Base-by-base conservation (phyloP, 2,797 vertebrate species). In the Myotis myotis region DNA sequence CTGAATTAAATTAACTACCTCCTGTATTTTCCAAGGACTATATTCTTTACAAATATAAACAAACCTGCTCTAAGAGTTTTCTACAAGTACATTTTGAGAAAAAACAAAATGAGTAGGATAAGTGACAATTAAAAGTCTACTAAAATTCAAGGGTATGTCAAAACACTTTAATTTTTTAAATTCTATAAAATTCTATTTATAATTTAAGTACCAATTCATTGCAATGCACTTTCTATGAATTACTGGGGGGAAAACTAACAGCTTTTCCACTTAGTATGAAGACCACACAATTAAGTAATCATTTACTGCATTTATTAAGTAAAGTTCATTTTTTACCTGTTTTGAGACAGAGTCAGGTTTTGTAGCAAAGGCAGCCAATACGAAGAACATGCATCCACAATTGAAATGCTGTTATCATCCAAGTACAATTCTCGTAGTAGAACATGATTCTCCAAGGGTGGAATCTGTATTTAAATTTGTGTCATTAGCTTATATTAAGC, bases 331-430 rank as follows among this genome's bases (percentile, higher is more conserved):
- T 49, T 96, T 97, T 98, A 99, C 99, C 99, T 99, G 98, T 99
- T 99, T 79, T 99, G 98, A 80, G 99, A 98, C 53, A 98, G 53
- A 41, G 98, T 98, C 89, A 99, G 97, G 70, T 97, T 97, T 55
- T 98, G 98, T 89, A 99, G 89, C 78, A 99, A 98, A 85, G 99
- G 99, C 57, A 99, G 98, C 99, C 99, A 99, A 98, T 97, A 99
- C 3, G 87, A 97, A 64, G 98, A 87, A 97, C 99, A 96, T 64
- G 82, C 96, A 93, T 97, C 97, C 95, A 99, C 1, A 91, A 98
- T 94, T 89, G 98, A 99, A 97, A 99, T 98, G 97, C 97, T 99
- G 98, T 99, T 99, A 98, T 99, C 99, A 86, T 99, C 99, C 94
- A 99, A 98, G 94, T 97, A 97, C 10, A 99, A 97, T 96, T 99